Evolutionary conservation across 1,140 invertebrate species (phyloP).

Genomic region (Drosophila tsacasi): DNA sequence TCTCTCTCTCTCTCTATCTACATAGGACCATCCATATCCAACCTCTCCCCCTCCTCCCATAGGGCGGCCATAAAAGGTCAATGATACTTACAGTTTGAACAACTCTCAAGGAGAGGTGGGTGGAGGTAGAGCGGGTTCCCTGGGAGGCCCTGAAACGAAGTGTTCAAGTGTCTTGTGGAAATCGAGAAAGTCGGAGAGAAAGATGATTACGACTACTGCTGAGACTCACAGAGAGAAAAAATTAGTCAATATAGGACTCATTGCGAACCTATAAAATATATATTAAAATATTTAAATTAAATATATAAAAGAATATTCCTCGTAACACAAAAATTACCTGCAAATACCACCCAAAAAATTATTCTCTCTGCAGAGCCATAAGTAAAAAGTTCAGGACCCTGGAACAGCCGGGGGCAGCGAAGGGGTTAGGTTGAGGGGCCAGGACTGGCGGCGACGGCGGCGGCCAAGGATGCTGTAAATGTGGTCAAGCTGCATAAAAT

Average conservation of each 20-base stretch:
- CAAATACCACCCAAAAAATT: background rate
- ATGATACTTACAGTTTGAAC: slow-evolving; percentile 80
- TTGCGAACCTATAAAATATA: too few species aligned
- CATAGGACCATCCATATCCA: background rate
- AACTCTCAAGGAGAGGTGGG: slow-evolving; percentile 24
- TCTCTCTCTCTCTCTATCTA: background rate
- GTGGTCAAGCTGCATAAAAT: slow-evolving; percentile 81
- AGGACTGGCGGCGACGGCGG: background rate
- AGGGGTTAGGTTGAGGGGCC: background rate
- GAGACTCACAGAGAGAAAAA: background rate
- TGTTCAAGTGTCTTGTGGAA: slow-evolving; percentile 72
- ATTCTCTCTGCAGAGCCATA: slow-evolving; percentile 8
- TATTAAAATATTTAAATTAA: background rate
- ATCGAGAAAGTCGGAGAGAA: slow-evolving; percentile 55
- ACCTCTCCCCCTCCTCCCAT: background rate
- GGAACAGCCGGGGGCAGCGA: slow-evolving; percentile 25
- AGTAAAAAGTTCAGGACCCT: slow-evolving; percentile 50
- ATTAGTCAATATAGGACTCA: too few species aligned
- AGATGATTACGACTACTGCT: slow-evolving; percentile 18
- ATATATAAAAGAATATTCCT: too few species aligned
- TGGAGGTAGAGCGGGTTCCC: background rate
- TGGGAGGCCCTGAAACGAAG: slow-evolving; percentile 35
- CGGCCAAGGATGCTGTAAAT: slow-evolving; percentile 52
- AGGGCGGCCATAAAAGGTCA: slow-evolving; percentile 57
- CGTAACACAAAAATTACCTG: background rate